Conservation (phyloP, 1,140 invertebrate genomes). For the Eriocheir sinensis region DNA sequence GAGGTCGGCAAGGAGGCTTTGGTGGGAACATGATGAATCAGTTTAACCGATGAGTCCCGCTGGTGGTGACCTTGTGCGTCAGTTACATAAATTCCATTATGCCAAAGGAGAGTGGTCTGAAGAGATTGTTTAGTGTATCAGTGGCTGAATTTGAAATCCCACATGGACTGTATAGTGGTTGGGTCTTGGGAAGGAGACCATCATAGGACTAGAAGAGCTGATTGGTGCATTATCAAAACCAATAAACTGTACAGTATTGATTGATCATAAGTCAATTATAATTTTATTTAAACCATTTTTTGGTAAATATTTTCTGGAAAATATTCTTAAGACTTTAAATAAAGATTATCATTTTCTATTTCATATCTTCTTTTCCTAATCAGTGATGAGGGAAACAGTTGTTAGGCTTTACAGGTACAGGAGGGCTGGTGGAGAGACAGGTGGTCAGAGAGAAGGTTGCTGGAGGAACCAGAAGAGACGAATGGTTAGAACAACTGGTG, state of each 20-base stretch:
- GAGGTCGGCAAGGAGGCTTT: constrained; percentile 56
- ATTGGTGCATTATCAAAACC: neutral
- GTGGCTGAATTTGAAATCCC: neutral
- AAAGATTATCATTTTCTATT: neutral
- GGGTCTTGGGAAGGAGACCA: neutral
- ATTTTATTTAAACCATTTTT: neutral
- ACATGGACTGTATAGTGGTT: neutral
- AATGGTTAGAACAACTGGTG: too few relatives aligned
- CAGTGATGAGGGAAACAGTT: too few relatives aligned
- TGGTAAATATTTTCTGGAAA: neutral
- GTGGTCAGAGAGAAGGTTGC: too few relatives aligned
- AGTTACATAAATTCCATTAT: neutral
- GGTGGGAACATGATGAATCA: constrained; percentile 61
- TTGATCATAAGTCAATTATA: neutral
- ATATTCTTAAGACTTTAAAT: neutral
- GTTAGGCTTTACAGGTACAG: too few relatives aligned
- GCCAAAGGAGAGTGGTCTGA: neutral
- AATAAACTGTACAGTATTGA: constrained; percentile 2
- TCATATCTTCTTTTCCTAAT: neutral
- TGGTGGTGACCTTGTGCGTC: neutral
- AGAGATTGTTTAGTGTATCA: neutral
- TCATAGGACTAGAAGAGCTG: too few relatives aligned
- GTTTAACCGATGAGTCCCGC: constrained; percentile 46
- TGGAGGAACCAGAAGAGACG: too few relatives aligned
- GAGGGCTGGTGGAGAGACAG: too few relatives aligned